Percentiles rank a stretch among this genome's conserved stretches.
These are phyloP conservation scores for Nebria brevicollis DNA, from an alignment of 2,888 invertebrate genomes.

Conservation along the genomic window DNA sequence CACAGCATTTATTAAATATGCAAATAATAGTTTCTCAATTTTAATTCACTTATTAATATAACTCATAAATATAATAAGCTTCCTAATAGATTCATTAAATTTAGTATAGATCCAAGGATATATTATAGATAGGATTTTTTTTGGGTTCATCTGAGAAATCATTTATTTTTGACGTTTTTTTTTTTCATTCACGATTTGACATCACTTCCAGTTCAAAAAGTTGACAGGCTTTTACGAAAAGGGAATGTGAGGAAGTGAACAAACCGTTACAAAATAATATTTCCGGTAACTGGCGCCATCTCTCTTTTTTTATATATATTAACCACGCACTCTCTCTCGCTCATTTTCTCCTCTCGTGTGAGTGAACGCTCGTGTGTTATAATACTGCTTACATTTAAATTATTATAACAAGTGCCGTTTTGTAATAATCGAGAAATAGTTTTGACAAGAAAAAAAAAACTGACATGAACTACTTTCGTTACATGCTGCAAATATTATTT, in stretches of 20 bases:
- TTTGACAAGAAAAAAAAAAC: neutral
- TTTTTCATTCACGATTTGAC: neutral
- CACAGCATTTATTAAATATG: too few species aligned
- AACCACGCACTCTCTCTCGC: neutral
- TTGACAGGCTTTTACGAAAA: neutral
- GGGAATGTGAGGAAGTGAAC: slow-evolving; percentile 1
- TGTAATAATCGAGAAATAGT: neutral
- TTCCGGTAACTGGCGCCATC: neutral
- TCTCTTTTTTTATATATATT: neutral
- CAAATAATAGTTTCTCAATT: too few species aligned
- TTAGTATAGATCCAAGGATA: too few species aligned
- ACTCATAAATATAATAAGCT: too few species aligned
- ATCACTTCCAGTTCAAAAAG: neutral
- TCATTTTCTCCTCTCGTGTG: neutral
- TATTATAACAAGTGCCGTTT: neutral
- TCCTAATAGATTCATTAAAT: too few species aligned
- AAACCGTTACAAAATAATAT: neutral
- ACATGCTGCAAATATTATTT: neutral
- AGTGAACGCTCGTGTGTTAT: neutral
- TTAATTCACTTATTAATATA: too few species aligned
- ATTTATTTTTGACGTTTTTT: neutral
- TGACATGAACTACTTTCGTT: neutral
- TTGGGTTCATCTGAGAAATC: neutral
- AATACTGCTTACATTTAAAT: neutral
- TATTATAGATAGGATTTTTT: too few species aligned